These are phyloP conservation scores for Poeciliopsis presidionis DNA, from an alignment of 2,797 vertebrate species.

Conservation along the genomic window DNA sequence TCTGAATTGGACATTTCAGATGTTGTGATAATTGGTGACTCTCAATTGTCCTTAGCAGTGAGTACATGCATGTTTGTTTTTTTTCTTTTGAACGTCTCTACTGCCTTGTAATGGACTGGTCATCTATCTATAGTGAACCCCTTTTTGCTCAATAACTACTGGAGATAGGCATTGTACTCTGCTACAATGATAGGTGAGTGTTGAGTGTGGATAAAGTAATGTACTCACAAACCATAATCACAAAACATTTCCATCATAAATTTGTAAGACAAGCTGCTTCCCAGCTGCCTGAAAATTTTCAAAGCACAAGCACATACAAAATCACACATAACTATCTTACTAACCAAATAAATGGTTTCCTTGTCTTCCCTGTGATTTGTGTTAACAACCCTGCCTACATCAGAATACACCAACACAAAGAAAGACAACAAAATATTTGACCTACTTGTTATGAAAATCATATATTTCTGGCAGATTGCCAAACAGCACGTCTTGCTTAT, in stretches of 20 bases:
- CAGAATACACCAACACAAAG: not conserved
- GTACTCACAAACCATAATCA: not conserved
- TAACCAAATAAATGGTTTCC: not conserved
- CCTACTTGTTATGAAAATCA: conserved; percentile 92
- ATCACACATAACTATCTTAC: not conserved
- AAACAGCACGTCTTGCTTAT: conserved; percentile 92
- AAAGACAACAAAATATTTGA: not conserved
- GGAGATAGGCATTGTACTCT: not conserved
- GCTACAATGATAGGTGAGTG: not conserved
- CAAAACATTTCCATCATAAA: not conserved
- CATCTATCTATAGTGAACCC: not conserved
- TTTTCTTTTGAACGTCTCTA: not conserved
- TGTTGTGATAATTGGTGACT: not conserved
- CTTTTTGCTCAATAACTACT: not conserved
- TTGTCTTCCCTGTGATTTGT: too few relatives aligned
- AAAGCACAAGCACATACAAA: not conserved
- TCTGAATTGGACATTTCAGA: too few relatives aligned
- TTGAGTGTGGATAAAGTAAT: not conserved
- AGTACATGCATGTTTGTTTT: not conserved
- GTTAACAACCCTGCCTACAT: not conserved
- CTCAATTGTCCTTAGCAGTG: not conserved
- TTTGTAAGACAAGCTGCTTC: not conserved
- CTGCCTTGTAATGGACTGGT: not conserved
- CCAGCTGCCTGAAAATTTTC: not conserved
- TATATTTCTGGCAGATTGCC: conserved; percentile 94